A percentile compares a stretch with the other conserved stretches of the same genome.
phyloP scores from a whole-genome alignment of 1,140 invertebrate species.

The Cotesia vestalis region DNA sequence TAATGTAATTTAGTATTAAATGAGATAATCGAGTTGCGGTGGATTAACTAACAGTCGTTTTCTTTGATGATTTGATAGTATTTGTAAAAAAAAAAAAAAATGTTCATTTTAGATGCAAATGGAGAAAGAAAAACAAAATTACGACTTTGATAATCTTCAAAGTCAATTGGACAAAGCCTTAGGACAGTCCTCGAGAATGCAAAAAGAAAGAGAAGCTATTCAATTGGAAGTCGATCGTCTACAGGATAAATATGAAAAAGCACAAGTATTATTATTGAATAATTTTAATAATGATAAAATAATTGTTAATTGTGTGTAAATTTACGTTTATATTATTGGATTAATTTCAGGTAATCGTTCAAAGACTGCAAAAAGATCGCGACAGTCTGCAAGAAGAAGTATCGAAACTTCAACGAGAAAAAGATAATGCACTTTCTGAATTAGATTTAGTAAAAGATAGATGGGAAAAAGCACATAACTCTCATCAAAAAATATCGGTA shows the following conservation, averaged over 20 bases:
- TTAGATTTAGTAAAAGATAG: slow-evolving; percentile 86
- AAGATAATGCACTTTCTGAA: slow-evolving; percentile 84
- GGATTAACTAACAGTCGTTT: no score
- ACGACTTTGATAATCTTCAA: slow-evolving; percentile 89
- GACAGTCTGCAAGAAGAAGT: slow-evolving; percentile 84
- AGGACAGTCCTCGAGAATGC: slow-evolving; percentile 83
- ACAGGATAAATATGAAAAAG: slow-evolving; percentile 88
- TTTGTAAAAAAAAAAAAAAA: no score
- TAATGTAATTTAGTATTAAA: not conserved
- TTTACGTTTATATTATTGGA: slow-evolving; percentile 25
- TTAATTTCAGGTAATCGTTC: slow-evolving; percentile 70
- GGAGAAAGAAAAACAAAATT: slow-evolving; percentile 88
- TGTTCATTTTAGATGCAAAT: slow-evolving; percentile 76
- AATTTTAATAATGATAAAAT: not conserved
- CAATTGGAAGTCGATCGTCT: slow-evolving; percentile 85
- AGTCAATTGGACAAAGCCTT: slow-evolving; percentile 89
- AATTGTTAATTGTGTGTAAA: slow-evolving; percentile 14
- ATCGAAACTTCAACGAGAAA: slow-evolving; percentile 83
- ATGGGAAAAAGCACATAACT: slow-evolving; percentile 85
- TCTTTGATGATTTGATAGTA: no score
- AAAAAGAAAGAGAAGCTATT: slow-evolving; percentile 88
- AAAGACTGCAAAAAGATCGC: slow-evolving; percentile 86
- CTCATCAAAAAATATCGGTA: slow-evolving; percentile 84
- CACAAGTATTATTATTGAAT: slow-evolving; percentile 72
- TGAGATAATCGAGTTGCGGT: no score